A percentile compares a stretch with the other conserved stretches of the same genome.
phyloP scores from a whole-genome alignment of 2,888 invertebrate genomes.

The Masnerella sp. region DNA sequence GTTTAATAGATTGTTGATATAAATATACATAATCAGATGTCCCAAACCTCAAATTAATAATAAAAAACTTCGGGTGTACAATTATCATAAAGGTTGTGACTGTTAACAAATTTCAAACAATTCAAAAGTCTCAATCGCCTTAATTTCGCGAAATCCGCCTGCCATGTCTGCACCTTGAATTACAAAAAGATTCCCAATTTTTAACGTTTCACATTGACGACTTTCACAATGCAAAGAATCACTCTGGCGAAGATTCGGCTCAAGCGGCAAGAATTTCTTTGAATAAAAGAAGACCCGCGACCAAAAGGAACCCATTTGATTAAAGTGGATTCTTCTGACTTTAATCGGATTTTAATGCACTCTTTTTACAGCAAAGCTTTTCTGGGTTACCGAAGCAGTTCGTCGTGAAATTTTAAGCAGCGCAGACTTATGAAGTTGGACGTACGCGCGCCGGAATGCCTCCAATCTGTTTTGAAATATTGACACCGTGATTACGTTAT shows the following conservation, averaged over 20 bases:
- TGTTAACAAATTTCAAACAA: too few relatives aligned
- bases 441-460: neutral
- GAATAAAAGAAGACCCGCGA: constrained; percentile 15
- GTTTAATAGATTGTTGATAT: too few relatives aligned
- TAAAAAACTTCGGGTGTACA: too few relatives aligned
- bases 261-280: constrained; percentile 11
- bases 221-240: constrained; percentile 25
- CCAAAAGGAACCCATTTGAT: constrained; percentile 34
- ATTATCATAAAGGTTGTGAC: too few relatives aligned
- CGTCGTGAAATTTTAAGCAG: constrained; percentile 31
- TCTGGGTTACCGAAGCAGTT: constrained; percentile 23
- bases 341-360: constrained; percentile 29
- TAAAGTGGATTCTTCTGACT: constrained; percentile 22
- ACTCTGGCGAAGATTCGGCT: constrained; percentile 12
- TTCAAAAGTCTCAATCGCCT: too few relatives aligned
- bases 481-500: neutral
- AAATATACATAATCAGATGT: too few relatives aligned
- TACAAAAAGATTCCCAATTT: too few relatives aligned
- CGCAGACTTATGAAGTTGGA: constrained; percentile 17
- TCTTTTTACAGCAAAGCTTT: constrained; percentile 19
- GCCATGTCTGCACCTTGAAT: too few relatives aligned
- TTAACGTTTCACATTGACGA: constrained; percentile 7
- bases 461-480: constrained; percentile 9
- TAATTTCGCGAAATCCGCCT: too few relatives aligned
- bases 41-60: too few relatives aligned